Evolutionary conservation across 2,888 invertebrate species (phyloP), one percentile per base, ranked within the genome.

Genomic region (Amblyjoppa proteus): DNA sequence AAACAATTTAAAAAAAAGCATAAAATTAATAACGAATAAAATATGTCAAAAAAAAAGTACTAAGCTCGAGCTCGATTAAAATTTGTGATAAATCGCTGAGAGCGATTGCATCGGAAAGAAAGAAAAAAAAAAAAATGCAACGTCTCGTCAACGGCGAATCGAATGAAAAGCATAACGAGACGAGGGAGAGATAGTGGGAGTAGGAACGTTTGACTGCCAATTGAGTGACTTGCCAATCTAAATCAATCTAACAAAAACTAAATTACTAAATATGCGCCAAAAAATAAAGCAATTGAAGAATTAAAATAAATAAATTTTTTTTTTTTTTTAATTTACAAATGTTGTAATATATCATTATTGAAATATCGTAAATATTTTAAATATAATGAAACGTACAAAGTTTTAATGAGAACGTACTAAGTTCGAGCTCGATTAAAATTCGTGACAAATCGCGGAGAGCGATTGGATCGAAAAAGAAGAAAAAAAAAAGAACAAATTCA

Each of bases 141-240:
- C 61, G 28, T 11, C 9, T 25, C 66, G 70, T 13, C 25, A 25
- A 20, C 49, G 20, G 16, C 49, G 53, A 49, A 38, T 58, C 49
- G 25, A 76, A 38, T 41, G 31, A 38, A 49, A 68, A 56, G 25
- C 45, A 58, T 75, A n/a, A 56, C 64, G 20, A 51, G 49, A 3
- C 28, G 34, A 61, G 74, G 74, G 76, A 76, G 41, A 80, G 41
- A 73, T 74, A 74, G 53, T 68, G 81, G 78, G 81, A 74, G 85
- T 58, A 28, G 58, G 34, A 69, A 75, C 68, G 53, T 71, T 41
- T 73, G 68, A 74, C 69, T 70, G 61, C 53, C 70, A 82, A 75
- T 86, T 78, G 64, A 13, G 16, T 45, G 13, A 45, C 16, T 3
- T 45, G 1, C 16, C 45, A 45, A 45, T 45, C 16, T 1, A 4